These are phyloP conservation scores for Isurus oxyrinchus DNA, from an alignment of 2,113 vertebrate species.

Conservation along the genomic window DNA sequence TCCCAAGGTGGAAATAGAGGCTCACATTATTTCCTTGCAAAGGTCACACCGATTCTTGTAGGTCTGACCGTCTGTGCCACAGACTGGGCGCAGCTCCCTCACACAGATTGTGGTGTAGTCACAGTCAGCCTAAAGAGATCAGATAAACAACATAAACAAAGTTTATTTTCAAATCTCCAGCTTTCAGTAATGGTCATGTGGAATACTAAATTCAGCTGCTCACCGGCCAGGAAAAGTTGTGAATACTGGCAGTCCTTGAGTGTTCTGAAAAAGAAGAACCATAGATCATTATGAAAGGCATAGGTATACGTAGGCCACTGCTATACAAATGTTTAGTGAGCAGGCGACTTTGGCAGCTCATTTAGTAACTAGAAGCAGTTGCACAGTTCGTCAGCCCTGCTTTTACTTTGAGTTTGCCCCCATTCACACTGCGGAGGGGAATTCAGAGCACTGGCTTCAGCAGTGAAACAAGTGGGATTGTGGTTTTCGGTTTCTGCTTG, in stretches of 20 bases:
- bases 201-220: neutral
- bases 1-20: neutral
- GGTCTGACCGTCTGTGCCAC: neutral
- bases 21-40: slow-evolving; percentile 26
- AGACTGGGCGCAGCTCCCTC: neutral
- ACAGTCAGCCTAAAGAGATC: slow-evolving; percentile 1
- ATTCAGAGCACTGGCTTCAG: neutral
- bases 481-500: neutral
- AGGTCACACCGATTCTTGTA: slow-evolving; percentile 19
- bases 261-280: neutral
- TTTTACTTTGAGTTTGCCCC: neutral
- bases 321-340: neutral
- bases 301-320: neutral
- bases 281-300: neutral
- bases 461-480: neutral
- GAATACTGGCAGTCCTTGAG: neutral
- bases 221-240: slow-evolving; percentile 8
- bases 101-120: neutral
- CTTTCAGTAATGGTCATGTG: no score
- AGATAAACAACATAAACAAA: neutral
- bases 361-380: neutral
- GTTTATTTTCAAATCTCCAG: neutral
- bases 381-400: neutral
- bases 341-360: neutral
- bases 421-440: neutral